Base-by-base conservation (phyloP, 2,113 vertebrate genomes). In the Heterotis niloticus region DNA sequence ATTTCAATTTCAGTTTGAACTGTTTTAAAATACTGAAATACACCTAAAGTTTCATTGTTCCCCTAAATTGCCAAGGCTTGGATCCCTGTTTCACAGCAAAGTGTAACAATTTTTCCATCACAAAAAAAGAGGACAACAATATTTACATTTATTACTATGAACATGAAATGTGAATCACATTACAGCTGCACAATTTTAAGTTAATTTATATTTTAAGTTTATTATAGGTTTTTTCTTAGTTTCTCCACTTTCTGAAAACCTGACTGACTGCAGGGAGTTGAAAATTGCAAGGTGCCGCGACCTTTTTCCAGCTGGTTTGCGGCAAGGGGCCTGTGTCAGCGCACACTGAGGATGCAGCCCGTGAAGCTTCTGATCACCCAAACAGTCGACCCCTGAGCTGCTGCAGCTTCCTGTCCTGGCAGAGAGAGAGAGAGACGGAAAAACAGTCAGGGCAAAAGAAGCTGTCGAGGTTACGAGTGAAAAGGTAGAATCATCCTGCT, bases 341-440 rank as follows among this genome's bases (percentile, higher is more conserved):
- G 5, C n/a, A 1, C 17, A 54, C 68, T 13, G 13, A 20, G 13
- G 18, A 12, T 62, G 18, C 1, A 2, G 12, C 10, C 1, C 68
- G 5, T n/a, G 68, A 71, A 71, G 51, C 26, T 69, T 65, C 68
- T 79, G 56, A 52, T 56, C 57, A 16, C 5, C 24, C 62, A 73
- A 18, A 65, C 24, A 59, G 80, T 67, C 77, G 81, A 73, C 18
- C 75, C 24, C 59, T 64, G 34, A 59, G 23, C 68, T 71, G 67
- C 17, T 65, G 57, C 1, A 24, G 44, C 34, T 74, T 28, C 24
- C 28, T 84, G 78, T 77, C 72, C 77, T 64, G 82, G 11, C 68
- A 17, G 24, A 68, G 60, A 79, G 20, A 14, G 29, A 24, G 79
- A 82, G 82, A 87, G 83, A 72, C 9, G 5, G 69, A 28, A 18